A percentile compares a stretch with the other conserved stretches of the same genome.
These are phyloP conservation scores for Typhlichthys subterraneus DNA, from an alignment of 2,797 vertebrate genomes.

Conservation along the genomic window DNA sequence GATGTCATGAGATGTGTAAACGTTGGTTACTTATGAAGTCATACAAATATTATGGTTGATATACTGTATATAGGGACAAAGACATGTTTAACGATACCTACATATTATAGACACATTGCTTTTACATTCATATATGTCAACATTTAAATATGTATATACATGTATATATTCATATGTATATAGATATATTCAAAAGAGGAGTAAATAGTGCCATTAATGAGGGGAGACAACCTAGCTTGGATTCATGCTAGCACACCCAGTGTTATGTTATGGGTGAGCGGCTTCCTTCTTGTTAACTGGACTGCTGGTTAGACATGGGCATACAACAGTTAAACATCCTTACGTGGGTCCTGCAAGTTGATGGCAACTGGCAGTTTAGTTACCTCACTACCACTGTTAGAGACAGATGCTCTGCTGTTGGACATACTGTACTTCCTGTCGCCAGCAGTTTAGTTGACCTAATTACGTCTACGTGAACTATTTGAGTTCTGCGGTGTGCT, in stretches of 20 bases:
- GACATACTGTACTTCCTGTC: background rate
- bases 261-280: slow-evolving; percentile 15
- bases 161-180: slow-evolving; percentile 79
- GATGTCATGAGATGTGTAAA: slow-evolving; percentile 15
- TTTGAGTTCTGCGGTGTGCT: background rate
- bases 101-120: slow-evolving; percentile 79
- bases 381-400: slow-evolving; percentile 30
- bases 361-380: too few relatives aligned
- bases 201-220: slow-evolving; percentile 73
- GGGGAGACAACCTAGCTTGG: slow-evolving; percentile 43
- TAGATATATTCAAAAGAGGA: slow-evolving; percentile 76
- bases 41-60: slow-evolving; percentile 53
- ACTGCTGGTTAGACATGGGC: background rate
- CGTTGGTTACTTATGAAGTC: slow-evolving; percentile 30
- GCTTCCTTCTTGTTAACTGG: background rate
- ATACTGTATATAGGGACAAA: slow-evolving; percentile 53
- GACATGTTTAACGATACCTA: slow-evolving; percentile 72
- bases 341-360: too few relatives aligned
- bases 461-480: background rate
- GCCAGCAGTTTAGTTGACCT: too few relatives aligned
- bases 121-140: slow-evolving; percentile 87
- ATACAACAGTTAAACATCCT: background rate
- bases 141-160: slow-evolving; percentile 82
- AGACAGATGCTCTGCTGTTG: slow-evolving; percentile 15
- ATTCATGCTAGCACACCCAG: slow-evolving; percentile 34